These are phyloP conservation scores for Drosophila melanogaster DNA, from an alignment of 1,140 invertebrate species.

Conservation along the genomic window Release_6_plus_ISO1_MT NT_033779.5:2669501-2670000, in stretches of 20 bases:
- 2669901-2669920: not conserved
- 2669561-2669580: slow-evolving; percentile 28
- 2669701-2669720: no score
- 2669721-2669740: not conserved
- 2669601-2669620: slow-evolving; percentile 7
- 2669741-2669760: slow-evolving; percentile 1
- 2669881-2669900: slow-evolving; percentile 43
- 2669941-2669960: slow-evolving; percentile 50
- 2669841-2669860: slow-evolving; percentile 34
- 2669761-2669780: not conserved
- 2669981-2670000: not conserved
- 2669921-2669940: slow-evolving; percentile 22
- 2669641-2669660: no score
- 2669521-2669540: slow-evolving; percentile 19
- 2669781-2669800: not conserved
- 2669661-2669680: no score
- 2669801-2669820: slow-evolving; percentile 12
- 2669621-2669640: not conserved
- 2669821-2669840: slow-evolving; percentile 55
- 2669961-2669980: slow-evolving; percentile 17
- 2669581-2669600: slow-evolving; percentile 15
- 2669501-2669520: slow-evolving; percentile 15
- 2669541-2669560: slow-evolving; percentile 27
- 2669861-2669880: slow-evolving; percentile 35
- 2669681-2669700: no score